phyloP scores from a whole-genome alignment of 2,888 invertebrate species.

The Meiosimyza platycephala region DNA sequence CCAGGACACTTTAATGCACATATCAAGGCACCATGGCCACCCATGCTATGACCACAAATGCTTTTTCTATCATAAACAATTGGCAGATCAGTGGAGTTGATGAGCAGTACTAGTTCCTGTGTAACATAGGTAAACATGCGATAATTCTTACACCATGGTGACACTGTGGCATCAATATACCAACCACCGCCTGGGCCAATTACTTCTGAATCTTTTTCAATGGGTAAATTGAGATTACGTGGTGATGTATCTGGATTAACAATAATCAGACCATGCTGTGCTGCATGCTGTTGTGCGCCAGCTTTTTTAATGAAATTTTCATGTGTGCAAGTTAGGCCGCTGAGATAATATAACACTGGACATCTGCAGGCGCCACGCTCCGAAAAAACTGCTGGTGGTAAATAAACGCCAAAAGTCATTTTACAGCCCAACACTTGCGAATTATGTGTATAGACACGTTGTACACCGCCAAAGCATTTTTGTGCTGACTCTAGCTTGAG shows the following conservation, averaged over 20 bases:
- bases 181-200: conserved; percentile 97
- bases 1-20: conserved; percentile 92
- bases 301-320: conserved; percentile 96
- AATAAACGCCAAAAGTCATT: conserved; percentile 93
- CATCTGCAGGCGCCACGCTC: conserved; percentile 67
- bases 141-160: conserved; percentile 94
- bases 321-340: conserved; percentile 93
- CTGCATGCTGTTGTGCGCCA: conserved; percentile 90
- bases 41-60: conserved; percentile 95
- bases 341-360: conserved; percentile 91
- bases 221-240: conserved; percentile 86
- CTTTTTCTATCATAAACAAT: conserved; percentile 73
- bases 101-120: conserved; percentile 81
- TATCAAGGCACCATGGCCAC: conserved; percentile 95
- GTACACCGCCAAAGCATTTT: conserved; percentile 61
- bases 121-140: conserved; percentile 95
- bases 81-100: conserved; percentile 80
- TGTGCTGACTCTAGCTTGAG: conserved; percentile 54
- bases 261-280: conserved; percentile 85
- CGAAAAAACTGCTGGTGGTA: conserved; percentile 77
- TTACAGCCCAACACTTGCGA: conserved; percentile 79
- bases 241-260: conserved; percentile 98
- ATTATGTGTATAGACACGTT: conserved; percentile 60
- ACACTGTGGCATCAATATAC: conserved; percentile 90
- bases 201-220: conserved; percentile 92